Evolutionary conservation across 2,113 vertebrate genomes (phyloP), one percentile per base, ranked within the genome.

Genomic region (Petaurus breviceps): DNA sequence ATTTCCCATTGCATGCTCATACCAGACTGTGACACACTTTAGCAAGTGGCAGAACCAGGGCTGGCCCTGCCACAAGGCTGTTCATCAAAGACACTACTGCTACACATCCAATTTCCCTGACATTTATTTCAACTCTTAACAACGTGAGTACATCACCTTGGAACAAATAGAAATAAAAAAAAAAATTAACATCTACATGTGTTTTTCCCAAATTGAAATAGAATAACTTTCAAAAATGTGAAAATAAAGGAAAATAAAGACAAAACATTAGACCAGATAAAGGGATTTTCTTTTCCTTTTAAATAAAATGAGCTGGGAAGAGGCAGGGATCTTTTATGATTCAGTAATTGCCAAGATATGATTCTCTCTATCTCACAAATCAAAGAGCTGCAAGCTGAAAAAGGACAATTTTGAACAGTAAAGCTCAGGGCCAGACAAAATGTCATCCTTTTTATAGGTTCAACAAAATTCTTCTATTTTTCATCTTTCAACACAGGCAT

Each of bases 391-490:
- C 93, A 97, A 96, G 94, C 96, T 97, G 98, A 93, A 98, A 98
- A 98, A 97, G 46, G 96, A 98, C 97, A 98, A 91, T 97, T 98
- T 97, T 1, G 93, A 98, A 98, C 90, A 97, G 92, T 97, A 96
- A 96, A 98, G 97, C 97, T 98, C 97, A 98, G 97, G 98, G 98
- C 96, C 97, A 98, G 97, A 96, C 90, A 98, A 98, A 98, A 98
- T 97, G 98, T 98, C 97, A 98, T 96, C 92, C 89, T 98, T 98
- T 98, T 98, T 97, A 98, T 97, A 98, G 93, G 98, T 98, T 98
- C 97, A 98, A 97, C 96, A 98, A 97, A 98, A 97, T 95, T 97
- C 95, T 97, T 98, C 96, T 97, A 94, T 98, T 98, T 98, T 98
- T 98, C 96, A 98, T 98, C 96, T 98, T 94, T 97, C 97, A 98